Percentiles rank a stretch among this genome's conserved stretches.
These are phyloP conservation scores for Hermatobates lingyangjiaoensis DNA, from an alignment of 1,140 invertebrate species.

Conservation along the genomic window DNA sequence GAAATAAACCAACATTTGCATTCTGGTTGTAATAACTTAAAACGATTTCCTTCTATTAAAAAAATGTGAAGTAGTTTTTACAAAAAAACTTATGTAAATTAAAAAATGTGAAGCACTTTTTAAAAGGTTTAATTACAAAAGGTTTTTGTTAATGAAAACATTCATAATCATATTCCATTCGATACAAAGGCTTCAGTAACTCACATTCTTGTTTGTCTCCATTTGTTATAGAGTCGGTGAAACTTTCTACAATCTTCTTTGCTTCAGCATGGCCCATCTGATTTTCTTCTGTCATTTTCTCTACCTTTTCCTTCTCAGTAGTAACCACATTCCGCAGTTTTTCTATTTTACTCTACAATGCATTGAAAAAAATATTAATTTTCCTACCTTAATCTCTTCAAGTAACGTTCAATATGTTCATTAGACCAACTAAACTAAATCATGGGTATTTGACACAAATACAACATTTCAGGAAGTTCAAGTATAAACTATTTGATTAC, in stretches of 20 bases:
- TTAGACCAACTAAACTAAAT: too few relatives aligned
- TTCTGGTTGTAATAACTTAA: too few relatives aligned
- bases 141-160: neutral
- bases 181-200: too few relatives aligned
- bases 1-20: too few relatives aligned
- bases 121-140: constrained; percentile 3
- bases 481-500: too few relatives aligned
- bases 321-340: constrained; percentile 18
- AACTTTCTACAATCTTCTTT: constrained; percentile 80
- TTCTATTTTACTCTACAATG: constrained; percentile 20
- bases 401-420: too few relatives aligned
- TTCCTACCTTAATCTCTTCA: neutral
- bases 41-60: too few relatives aligned
- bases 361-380: constrained; percentile 1
- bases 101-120: neutral
- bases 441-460: too few relatives aligned
- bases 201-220: constrained; percentile 62
- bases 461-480: too few relatives aligned
- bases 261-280: constrained; percentile 62
- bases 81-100: too few relatives aligned
- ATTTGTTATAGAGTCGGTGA: constrained; percentile 57
- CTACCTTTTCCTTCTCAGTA: constrained; percentile 17
- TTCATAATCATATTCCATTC: neutral
- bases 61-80: too few relatives aligned
- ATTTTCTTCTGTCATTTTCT: constrained; percentile 19